Conservation (phyloP, 2,113 vertebrate genomes). For the Xiphophorus maculatus region DNA sequence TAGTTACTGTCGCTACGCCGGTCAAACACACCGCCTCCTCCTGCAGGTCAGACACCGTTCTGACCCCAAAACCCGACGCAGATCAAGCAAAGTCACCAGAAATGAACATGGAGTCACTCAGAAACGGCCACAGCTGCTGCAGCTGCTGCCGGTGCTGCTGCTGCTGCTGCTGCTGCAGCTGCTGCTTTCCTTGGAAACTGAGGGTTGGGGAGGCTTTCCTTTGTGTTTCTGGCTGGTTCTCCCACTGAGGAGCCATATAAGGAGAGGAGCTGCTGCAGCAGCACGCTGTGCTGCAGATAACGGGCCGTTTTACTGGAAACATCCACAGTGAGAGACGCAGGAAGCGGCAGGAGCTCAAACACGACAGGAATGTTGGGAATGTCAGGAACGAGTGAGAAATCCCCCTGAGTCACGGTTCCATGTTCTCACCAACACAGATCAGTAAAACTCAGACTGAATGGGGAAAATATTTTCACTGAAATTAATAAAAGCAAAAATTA, state of each 20-base stretch:
- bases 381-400: slow-evolving; percentile 3
- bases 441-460: no score
- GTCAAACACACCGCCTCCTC: background rate
- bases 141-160: background rate
- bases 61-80: background rate
- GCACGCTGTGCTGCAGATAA: background rate
- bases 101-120: no score
- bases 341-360: slow-evolving; percentile 26
- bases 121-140: no score
- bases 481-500: no score
- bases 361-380: slow-evolving; percentile 53
- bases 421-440: background rate
- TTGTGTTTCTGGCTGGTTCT: background rate
- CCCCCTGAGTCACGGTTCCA: background rate
- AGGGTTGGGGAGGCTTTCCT: background rate
- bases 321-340: background rate
- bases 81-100: background rate
- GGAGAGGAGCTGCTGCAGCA: background rate
- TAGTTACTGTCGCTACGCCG: slow-evolving; percentile 13
- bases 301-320: slow-evolving; percentile 29
- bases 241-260: slow-evolving; percentile 12
- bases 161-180: background rate
- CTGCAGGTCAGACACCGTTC: background rate
- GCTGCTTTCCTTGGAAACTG: no score
- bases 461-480: no score